Conservation (phyloP, 2,888 invertebrate genomes). For the Phyllotreta striolata region DNA sequence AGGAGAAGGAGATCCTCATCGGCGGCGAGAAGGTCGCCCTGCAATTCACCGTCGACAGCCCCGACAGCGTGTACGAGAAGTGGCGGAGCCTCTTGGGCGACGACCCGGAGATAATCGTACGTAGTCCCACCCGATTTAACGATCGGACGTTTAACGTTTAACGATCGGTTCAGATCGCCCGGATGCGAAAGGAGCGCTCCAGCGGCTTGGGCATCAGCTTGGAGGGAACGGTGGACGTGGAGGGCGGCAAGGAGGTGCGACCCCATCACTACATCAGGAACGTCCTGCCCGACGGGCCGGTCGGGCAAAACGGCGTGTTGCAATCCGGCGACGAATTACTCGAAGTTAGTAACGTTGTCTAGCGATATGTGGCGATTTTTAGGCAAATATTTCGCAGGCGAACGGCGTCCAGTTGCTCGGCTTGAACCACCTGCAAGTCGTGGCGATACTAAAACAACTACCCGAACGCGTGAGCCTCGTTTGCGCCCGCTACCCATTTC, state of each 20-base stretch:
- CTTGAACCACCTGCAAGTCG: conserved; percentile 90
- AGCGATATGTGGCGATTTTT: too few species aligned
- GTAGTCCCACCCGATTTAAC: conserved; percentile 45
- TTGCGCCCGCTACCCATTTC: conserved; percentile 71
- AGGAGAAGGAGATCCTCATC: conserved; percentile 72
- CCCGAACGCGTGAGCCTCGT: conserved; percentile 83
- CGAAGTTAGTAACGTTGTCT: conserved; percentile 68
- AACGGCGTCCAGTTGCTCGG: conserved; percentile 86
- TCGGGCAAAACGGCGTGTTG: conserved; percentile 78
- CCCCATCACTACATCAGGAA: conserved; percentile 94
- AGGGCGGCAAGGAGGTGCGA: conserved; percentile 85
- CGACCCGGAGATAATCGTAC: conserved; percentile 80
- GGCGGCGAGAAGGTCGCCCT: conserved; percentile 64
- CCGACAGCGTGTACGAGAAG: conserved; percentile 76
- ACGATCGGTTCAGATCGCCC: conserved; percentile 72
- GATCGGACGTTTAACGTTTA: neutral
- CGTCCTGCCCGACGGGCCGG: conserved; percentile 87
- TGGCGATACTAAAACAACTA: conserved; percentile 82
- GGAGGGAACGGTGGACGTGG: conserved; percentile 93
- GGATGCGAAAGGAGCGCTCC: conserved; percentile 81
- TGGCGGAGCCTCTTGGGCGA: conserved; percentile 77
- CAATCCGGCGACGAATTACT: conserved; percentile 89
- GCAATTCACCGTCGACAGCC: conserved; percentile 65
- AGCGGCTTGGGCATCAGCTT: conserved; percentile 90
- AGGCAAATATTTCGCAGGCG: conserved; percentile 66